These are phyloP conservation scores for Trissoscelio sp. DNA, from an alignment of 2,888 invertebrate species.

Conservation along the genomic window DNA sequence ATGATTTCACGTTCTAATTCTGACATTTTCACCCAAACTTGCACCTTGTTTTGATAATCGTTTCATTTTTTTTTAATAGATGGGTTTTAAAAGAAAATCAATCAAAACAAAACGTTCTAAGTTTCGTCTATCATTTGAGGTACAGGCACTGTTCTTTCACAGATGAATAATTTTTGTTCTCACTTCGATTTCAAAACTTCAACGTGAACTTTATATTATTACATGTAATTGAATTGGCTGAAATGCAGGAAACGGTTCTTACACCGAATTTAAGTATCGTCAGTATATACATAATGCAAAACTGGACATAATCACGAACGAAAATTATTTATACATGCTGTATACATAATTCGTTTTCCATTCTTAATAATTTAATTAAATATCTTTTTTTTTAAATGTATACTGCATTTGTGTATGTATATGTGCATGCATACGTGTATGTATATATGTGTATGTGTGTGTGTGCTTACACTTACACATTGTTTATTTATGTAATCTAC, in stretches of 20 bases:
- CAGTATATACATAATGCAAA: constrained; percentile 31
- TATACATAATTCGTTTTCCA: constrained; percentile 20
- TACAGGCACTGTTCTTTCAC: constrained; percentile 82
- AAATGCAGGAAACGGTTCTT: constrained; percentile 56
- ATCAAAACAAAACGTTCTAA: constrained; percentile 66
- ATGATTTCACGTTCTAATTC: constrained; percentile 52
- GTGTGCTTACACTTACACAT: too few species aligned
- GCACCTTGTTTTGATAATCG: constrained; percentile 26
- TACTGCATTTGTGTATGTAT: too few species aligned
- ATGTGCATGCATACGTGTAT: constrained; percentile 21
- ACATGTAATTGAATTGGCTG: constrained; percentile 61
- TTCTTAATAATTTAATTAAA: constrained; percentile 5
- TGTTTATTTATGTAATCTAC: constrained; percentile 2
- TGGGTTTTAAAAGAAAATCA: constrained; percentile 25
- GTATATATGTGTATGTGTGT: background rate
- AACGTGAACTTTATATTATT: constrained; percentile 63
- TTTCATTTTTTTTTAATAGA: constrained; percentile 34
- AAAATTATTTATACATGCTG: background rate
- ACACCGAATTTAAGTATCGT: constrained; percentile 18
- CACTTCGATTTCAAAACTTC: constrained; percentile 65
- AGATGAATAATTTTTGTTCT: constrained; percentile 74
- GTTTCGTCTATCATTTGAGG: constrained; percentile 78
- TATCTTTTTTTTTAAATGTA: background rate
- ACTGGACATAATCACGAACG: constrained; percentile 3
- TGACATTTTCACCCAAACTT: constrained; percentile 35